Evolutionary conservation across 2,113 vertebrate species (phyloP).

Genomic region (Amphilophus citrinellus): DNA sequence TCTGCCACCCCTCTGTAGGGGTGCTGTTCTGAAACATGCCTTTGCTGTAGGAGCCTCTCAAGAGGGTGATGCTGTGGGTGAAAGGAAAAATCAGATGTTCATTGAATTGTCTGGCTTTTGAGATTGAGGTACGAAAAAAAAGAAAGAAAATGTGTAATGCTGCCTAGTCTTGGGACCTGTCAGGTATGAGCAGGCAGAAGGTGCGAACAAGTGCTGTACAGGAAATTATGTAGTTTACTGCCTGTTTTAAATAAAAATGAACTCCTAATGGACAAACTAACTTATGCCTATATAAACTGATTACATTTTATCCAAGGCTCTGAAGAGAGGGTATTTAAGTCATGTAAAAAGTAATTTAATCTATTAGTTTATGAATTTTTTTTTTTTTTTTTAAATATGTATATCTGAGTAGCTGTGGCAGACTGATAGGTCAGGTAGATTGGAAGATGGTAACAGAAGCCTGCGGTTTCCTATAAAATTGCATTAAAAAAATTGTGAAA

Average conservation of each 20-base stretch:
- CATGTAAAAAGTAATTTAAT: slow-evolving; percentile 74
- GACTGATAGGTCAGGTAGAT: slow-evolving; percentile 31
- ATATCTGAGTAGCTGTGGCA: slow-evolving; percentile 48
- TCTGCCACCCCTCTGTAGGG: slow-evolving; percentile 29
- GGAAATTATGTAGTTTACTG: slow-evolving; percentile 71
- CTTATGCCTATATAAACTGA: slow-evolving; percentile 77
- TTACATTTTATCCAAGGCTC: slow-evolving; percentile 74
- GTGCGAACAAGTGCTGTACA: slow-evolving; percentile 70
- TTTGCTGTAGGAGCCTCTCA: slow-evolving; percentile 54
- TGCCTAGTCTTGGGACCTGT: slow-evolving; percentile 45
- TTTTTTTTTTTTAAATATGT: slow-evolving; percentile 13
- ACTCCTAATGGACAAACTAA: slow-evolving; percentile 72
- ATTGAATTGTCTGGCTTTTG: slow-evolving; percentile 12
- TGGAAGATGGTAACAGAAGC: slow-evolving; percentile 11
- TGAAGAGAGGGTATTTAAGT: slow-evolving; percentile 71
- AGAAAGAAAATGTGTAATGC: slow-evolving; percentile 10
- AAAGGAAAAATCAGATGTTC: slow-evolving; percentile 21
- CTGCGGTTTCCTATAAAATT: slow-evolving; percentile 37
- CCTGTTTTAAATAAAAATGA: slow-evolving; percentile 64
- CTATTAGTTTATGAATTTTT: slow-evolving; percentile 54
- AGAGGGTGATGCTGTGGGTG: slow-evolving; percentile 27
- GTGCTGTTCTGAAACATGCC: slow-evolving; percentile 58
- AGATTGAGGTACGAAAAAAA: slow-evolving; percentile 38
- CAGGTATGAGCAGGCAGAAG: slow-evolving; percentile 52
- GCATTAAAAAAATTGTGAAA: slow-evolving; percentile 37